Evolutionary conservation across 2,797 vertebrate species (phyloP).

Genomic region (Meda fulgida): DNA sequence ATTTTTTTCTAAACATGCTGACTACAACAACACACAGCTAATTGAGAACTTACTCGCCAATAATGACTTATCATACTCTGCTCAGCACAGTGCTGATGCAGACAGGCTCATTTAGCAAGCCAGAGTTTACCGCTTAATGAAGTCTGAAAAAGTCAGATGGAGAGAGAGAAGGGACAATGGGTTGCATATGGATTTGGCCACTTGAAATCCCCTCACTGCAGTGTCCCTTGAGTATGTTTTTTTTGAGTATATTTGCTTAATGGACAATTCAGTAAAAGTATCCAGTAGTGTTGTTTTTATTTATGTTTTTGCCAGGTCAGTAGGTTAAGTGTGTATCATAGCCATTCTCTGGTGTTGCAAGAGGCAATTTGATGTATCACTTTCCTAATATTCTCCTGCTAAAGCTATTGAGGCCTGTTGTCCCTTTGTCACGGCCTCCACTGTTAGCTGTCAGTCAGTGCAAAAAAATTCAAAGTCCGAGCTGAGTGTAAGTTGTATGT

Average conservation of each 20-base stretch:
- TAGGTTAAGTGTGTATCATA: conserved; percentile 27
- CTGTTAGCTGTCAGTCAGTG: conserved; percentile 11
- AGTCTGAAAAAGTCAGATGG: conserved; percentile 65
- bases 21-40: conserved; percentile 62
- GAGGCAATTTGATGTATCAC: neutral
- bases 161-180: conserved; percentile 47
- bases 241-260: conserved; percentile 36
- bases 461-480: neutral
- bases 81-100: conserved; percentile 62
- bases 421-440: neutral
- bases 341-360: neutral
- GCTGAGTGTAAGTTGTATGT: neutral
- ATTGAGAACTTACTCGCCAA: conserved; percentile 74
- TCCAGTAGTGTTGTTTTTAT: conserved; percentile 12
- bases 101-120: conserved; percentile 59
- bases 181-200: conserved; percentile 57
- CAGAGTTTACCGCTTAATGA: conserved; percentile 67
- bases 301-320: conserved; percentile 47
- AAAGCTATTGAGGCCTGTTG: neutral
- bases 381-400: conserved; percentile 2
- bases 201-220: conserved; percentile 3
- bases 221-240: conserved; percentile 31
- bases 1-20: conserved; percentile 63
- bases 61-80: conserved; percentile 79
- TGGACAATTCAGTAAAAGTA: neutral